Percentiles rank a stretch among this genome's conserved stretches.
Conservation (phyloP, 2,113 vertebrate species). For the Chascanopsetta lugubris region DNA sequence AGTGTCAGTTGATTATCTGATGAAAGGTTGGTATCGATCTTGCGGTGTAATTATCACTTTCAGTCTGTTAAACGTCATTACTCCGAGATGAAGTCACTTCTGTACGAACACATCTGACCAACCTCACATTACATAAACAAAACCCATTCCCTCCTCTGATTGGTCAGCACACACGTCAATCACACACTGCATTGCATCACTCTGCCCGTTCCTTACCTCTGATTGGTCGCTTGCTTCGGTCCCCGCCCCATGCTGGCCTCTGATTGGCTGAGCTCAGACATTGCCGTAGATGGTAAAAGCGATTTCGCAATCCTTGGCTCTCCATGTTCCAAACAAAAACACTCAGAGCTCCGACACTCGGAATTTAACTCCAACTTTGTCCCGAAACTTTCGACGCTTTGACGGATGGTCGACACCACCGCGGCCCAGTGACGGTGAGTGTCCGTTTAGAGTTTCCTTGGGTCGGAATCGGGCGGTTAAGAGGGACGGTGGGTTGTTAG, state of each 20-base stretch:
- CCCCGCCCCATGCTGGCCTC: neutral
- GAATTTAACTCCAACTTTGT: slow-evolving; percentile 34
- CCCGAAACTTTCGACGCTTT: neutral
- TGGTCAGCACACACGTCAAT: slow-evolving; percentile 53
- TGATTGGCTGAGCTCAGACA: slow-evolving; percentile 73
- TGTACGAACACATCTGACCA: slow-evolving; percentile 51
- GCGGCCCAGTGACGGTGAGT: slow-evolving; percentile 68
- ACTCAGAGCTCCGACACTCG: slow-evolving; percentile 41
- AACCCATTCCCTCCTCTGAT: slow-evolving; percentile 11
- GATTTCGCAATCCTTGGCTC: slow-evolving; percentile 82
- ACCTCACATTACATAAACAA: slow-evolving; percentile 69
- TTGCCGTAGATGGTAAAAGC: slow-evolving; percentile 80
- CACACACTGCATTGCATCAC: slow-evolving; percentile 67
- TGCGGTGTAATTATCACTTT: neutral
- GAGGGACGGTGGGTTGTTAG: slow-evolving; percentile 24
- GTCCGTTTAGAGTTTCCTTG: neutral
- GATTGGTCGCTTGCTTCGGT: slow-evolving; percentile 52
- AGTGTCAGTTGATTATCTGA: neutral
- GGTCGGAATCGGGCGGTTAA: neutral
- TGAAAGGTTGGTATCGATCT: neutral
- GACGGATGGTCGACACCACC: slow-evolving; percentile 26
- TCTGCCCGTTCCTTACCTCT: neutral
- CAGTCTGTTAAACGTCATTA: too few species aligned
- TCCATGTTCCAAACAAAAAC: slow-evolving; percentile 82
- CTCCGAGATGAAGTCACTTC: slow-evolving; percentile 50